Evolutionary conservation across 2,113 vertebrate species (phyloP), one percentile per base, ranked within the genome.

Genomic region (Rhodinocichla rosea): DNA sequence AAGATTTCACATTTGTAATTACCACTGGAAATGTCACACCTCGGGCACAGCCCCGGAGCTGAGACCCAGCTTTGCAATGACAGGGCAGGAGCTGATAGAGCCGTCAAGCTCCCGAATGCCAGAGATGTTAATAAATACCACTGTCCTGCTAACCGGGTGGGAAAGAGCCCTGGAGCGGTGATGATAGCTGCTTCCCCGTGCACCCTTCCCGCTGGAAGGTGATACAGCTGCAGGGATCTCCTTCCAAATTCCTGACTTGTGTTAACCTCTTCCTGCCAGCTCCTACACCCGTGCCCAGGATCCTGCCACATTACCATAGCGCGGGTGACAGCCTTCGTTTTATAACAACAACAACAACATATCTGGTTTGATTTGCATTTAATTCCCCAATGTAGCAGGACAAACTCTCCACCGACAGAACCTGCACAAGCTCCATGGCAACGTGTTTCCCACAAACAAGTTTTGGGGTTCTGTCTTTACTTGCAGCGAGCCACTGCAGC

Each of bases 381-480:
- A 47, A 80, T n/a, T 67, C 78, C 26, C 42, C 30, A 14, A 1
- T 6, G 20, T 9, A 87, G 39, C 65, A 82, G 62, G 52, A 67
- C 32, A 32, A n/a, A 22, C 13, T 59, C 80, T 74, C 69, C n/a
- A 14, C 28, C 32, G 65, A 47, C 10, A 7, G 42, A 84, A 45
- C 26, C 55, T 32, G 81, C 63, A 32, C 13, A 33, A 75, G 56
- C 78, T 70, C 55, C 69, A 33, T 0, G 11, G 90, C 39, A 95
- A 42, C 2, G 1, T 0, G 2, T 55, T 92, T 62, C 76, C 93
- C 63, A 74, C 57, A 77, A 39, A 59, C 40, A n/a, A 68, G 84
- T 83, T 90, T 28, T n/a, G 71, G 85, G 85, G 50, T 62, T 82
- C 63, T 95, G 93, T 37, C 71, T 70, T 88, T 70, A 85, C 87